Evolutionary conservation across 2,113 vertebrate species (phyloP), one percentile per base, ranked within the genome.

Genomic region (Lepidothrix coronata): DNA sequence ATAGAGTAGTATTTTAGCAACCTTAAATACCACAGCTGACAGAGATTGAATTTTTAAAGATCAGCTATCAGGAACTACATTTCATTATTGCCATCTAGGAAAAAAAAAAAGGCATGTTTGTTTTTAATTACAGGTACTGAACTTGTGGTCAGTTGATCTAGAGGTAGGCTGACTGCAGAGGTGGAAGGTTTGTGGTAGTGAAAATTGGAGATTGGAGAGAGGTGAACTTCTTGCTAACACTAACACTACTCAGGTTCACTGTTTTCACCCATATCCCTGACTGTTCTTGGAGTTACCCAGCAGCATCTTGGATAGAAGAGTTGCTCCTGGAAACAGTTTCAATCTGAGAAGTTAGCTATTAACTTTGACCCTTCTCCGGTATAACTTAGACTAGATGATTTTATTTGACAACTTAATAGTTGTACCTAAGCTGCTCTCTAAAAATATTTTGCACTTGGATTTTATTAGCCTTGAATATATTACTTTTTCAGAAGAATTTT

Each of bases 371-470:
- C 30, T 91, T 88, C 67, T 77, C 21, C 0, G 1, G 4, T 75
- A 52, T 82, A 78, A 89, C 31, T 91, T 55, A 70, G 37, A 54
- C 30, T n/a, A 67, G 71, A 30, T 51, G 35, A 12, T 77, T 96
- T 95, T 79, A 58, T 94, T 83, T 88, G 91, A 85, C 68, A 94
- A 31, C 22, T 74, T 77, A 91, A 91, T 83, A 71, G 67, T 71
- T 90, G 33, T 70, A 77, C 61, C 68, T 77, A 71, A 88, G 33
- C 35, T 86, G 22, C 21, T 63, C 33, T 86, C 81, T 88, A 80
- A 77, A 93, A 96, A 83, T 85, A 83, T 77, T 96, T 96, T 90
- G 31, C 59, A n/a, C 27, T 92, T 87, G 65, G 28, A 74, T 85
- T 94, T 93, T 73, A 91, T 85, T 95, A 75, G 15, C 61, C 41